Percentiles rank a stretch among this genome's conserved stretches.
Evolutionary conservation across 2,797 vertebrate genomes (phyloP).

Genomic region (Rousettus madagascariensis): DNA sequence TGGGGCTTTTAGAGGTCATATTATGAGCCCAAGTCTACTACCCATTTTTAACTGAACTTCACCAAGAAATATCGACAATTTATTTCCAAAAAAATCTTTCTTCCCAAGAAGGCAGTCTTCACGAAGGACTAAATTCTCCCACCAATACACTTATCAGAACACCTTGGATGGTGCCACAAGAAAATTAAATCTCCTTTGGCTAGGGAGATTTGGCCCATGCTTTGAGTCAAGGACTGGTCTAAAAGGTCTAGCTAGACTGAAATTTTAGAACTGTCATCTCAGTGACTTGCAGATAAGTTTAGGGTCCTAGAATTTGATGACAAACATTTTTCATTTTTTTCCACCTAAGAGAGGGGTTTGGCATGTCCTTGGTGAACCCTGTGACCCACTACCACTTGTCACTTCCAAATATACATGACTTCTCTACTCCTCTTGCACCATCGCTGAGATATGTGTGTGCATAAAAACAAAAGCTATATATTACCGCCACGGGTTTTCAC

Average conservation of each 20-base stretch:
- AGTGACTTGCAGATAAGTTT: not conserved
- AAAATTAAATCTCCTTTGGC: not conserved
- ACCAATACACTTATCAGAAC: not conserved
- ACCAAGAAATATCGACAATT: not conserved
- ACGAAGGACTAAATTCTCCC: not conserved
- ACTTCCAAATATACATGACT: slow-evolving; percentile 46
- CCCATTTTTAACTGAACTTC: not conserved
- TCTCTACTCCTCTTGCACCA: not conserved
- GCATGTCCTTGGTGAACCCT: not conserved
- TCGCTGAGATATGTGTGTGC: not conserved
- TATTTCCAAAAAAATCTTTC: not conserved
- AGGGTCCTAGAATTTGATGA: not conserved
- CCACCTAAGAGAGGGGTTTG: not conserved
- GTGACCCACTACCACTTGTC: not conserved
- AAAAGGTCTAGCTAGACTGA: not conserved
- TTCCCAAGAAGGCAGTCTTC: slow-evolving; percentile 17
- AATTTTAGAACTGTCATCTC: not conserved
- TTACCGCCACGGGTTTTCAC: not conserved
- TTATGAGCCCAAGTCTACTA: not conserved
- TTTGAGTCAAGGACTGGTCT: not conserved
- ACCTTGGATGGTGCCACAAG: not conserved
- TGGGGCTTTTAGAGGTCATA: not conserved
- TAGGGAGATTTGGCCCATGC: not conserved
- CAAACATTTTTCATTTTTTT: not conserved
- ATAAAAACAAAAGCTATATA: slow-evolving; percentile 56